A percentile compares a stretch with the other conserved stretches of the same genome.
phyloP scores from a whole-genome alignment of 2,888 invertebrate species.

The Xestia rhomboidea region DNA sequence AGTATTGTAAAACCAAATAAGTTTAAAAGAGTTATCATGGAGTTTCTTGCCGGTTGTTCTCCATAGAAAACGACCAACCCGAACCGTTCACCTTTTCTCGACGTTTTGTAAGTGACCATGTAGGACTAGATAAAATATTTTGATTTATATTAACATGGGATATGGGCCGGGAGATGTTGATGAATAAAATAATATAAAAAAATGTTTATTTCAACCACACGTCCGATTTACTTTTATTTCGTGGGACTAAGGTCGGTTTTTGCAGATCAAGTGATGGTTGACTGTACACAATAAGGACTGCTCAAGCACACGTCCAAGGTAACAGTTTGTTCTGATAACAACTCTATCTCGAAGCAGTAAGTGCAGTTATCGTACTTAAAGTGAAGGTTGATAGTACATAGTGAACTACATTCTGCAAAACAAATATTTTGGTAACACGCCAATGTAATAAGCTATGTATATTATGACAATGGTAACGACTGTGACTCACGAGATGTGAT shows the following conservation, averaged over 20 bases:
- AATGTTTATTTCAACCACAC: no score
- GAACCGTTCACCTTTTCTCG: no score
- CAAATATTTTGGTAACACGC: slow-evolving; percentile 54
- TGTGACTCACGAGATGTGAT: slow-evolving; percentile 48
- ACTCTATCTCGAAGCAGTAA: slow-evolving; percentile 5
- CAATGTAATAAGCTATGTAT: slow-evolving; percentile 25
- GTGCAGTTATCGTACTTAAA: not conserved
- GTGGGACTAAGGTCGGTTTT: not conserved
- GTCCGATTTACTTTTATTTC: not conserved
- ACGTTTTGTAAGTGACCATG: no score
- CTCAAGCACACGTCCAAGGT: not conserved
- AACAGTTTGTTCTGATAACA: not conserved
- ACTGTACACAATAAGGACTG: not conserved
- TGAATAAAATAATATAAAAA: no score
- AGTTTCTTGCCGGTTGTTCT: no score
- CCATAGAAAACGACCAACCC: no score
- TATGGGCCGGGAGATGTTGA: no score
- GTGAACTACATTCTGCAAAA: slow-evolving; percentile 19
- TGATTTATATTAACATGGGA: no score
- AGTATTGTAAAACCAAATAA: no score
- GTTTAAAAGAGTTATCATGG: no score
- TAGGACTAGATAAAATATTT: no score
- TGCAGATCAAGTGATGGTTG: not conserved
- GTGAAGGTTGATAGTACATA: slow-evolving; percentile 1
- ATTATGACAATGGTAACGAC: slow-evolving; percentile 37